Conservation (phyloP, 2,113 vertebrate genomes). For the Nestor notabilis region DNA sequence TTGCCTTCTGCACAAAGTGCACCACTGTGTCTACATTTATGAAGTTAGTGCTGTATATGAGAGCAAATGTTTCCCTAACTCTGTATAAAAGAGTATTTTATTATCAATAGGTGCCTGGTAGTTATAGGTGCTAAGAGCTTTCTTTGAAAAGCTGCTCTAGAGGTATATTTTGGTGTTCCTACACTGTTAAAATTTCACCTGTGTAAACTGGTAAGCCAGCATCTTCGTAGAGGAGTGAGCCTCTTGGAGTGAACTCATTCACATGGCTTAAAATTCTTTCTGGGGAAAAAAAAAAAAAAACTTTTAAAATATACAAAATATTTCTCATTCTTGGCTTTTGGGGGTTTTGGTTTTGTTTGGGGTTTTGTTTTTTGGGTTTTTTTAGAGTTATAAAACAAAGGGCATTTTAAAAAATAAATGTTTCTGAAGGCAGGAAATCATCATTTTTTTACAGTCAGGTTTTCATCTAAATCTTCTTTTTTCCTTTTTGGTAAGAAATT, state of each 20-base stretch:
- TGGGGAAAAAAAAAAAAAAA: not conserved
- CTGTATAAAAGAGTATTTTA: not conserved
- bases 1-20: not conserved
- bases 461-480: not conserved
- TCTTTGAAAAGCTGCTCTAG: not conserved
- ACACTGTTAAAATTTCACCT: not conserved
- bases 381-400: not conserved
- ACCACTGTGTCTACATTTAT: not conserved
- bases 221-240: not conserved
- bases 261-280: not conserved
- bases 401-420: not conserved
- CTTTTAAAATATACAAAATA: accelerated
- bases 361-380: not conserved
- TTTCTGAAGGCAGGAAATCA: not conserved
- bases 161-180: not conserved
- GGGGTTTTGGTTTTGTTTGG: not conserved
- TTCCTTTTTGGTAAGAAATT: not conserved
- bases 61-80: not conserved
- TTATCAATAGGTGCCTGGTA: not conserved
- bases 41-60: not conserved
- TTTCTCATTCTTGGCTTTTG: not conserved
- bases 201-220: not conserved
- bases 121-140: not conserved
- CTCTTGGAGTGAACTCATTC: not conserved
- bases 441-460: not conserved